These are phyloP conservation scores for Pelusios castaneus DNA, from an alignment of 2,113 vertebrate genomes.

Conservation along the genomic window DNA sequence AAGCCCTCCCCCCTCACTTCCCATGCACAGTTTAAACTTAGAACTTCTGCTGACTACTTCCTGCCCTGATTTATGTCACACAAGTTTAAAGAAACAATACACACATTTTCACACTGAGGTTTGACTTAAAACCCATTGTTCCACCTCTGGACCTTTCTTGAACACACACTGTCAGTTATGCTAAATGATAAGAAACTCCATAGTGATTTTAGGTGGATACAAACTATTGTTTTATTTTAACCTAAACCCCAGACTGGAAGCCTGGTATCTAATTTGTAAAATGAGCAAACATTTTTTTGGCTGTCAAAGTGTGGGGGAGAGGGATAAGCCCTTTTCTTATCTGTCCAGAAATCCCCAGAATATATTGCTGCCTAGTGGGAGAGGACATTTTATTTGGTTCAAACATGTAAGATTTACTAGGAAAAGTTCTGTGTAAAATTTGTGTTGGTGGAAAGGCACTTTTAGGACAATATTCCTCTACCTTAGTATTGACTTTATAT, in stretches of 20 bases:
- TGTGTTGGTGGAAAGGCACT: not conserved
- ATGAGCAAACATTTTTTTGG: not conserved
- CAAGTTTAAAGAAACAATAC: rapidly evolving
- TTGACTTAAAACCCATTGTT: not conserved
- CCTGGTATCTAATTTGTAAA: not conserved
- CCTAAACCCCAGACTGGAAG: not conserved
- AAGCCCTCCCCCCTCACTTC: not conserved
- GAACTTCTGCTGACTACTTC: not conserved
- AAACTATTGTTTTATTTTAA: not conserved
- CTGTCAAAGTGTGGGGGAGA: not conserved
- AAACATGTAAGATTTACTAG: not conserved
- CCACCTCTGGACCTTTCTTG: not conserved
- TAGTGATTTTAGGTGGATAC: not conserved
- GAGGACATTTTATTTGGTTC: rapidly evolving
- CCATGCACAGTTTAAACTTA: not conserved
- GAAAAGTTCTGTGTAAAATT: not conserved
- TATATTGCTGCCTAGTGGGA: not conserved
- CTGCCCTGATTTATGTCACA: rapidly evolving
- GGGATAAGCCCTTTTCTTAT: not conserved
- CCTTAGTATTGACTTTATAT: not conserved
- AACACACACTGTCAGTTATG: not conserved
- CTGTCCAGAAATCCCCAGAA: not conserved
- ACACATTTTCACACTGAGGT: not conserved
- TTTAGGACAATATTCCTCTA: not conserved
- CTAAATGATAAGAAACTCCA: not conserved